phyloP scores from a whole-genome alignment of 2,888 invertebrate genomes.

The Athalia cordata region DNA sequence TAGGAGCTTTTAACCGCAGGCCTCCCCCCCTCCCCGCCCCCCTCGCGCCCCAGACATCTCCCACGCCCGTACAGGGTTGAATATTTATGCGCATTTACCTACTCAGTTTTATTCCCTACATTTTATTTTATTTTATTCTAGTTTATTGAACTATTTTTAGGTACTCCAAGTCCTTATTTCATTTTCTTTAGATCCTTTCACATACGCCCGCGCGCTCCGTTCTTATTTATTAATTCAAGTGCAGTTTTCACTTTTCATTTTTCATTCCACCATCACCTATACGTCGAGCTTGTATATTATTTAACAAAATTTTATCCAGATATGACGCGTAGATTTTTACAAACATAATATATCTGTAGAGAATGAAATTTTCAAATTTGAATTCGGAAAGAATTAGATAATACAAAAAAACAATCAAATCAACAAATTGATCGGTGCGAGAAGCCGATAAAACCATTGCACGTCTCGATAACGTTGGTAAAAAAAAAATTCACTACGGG shows the following conservation, averaged over 20 bases:
- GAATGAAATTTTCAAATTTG: no score
- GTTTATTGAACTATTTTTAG: neutral
- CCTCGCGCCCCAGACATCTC: slow-evolving; percentile 26
- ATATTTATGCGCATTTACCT: slow-evolving; percentile 39
- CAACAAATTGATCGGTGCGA: no score
- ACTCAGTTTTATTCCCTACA: slow-evolving; percentile 33
- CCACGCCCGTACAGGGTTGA: neutral
- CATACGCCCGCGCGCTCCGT: neutral
- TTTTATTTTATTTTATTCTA: neutral
- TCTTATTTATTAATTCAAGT: neutral
- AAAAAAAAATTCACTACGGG: no score
- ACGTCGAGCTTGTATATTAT: neutral
- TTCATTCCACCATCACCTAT: neutral
- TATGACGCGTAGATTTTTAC: no score
- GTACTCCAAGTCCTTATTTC: neutral
- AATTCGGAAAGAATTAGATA: no score
- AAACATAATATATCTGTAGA: no score
- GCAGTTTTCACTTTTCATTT: neutral
- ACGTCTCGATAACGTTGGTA: no score
- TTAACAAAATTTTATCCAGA: no score
- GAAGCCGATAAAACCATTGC: no score
- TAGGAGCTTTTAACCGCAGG: slow-evolving; percentile 59
- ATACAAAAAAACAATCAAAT: no score
- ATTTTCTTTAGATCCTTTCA: neutral
- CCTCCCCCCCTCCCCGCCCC: neutral